Percentiles rank a stretch among this genome's conserved stretches.
Conservation (phyloP, 2,113 vertebrate species). For the zebrafish (Danio rerio) region DNA sequence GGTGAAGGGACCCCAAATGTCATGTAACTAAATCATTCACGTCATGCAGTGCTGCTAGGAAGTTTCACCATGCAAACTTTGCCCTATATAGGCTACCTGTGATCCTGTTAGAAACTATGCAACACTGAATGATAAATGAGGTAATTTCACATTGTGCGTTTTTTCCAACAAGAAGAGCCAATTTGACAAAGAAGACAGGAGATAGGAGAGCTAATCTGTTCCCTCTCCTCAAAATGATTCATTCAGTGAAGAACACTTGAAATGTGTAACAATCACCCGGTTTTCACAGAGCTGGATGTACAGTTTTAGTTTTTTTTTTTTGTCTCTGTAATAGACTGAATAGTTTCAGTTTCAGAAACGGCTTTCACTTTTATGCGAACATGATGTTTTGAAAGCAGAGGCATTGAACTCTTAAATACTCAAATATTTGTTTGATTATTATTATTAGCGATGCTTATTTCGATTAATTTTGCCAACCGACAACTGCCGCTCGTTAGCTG, state of each 20-base stretch:
- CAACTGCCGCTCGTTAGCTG: no score
- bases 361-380: not conserved
- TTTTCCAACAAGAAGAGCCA: conserved; percentile 44
- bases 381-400: no score
- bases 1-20: conserved; percentile 6
- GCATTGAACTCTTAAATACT: no score
- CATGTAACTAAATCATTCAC: conserved; percentile 5
- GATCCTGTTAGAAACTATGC: conserved; percentile 25
- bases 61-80: not conserved
- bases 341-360: not conserved
- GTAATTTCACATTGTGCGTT: conserved; percentile 26
- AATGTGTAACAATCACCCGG: conserved; percentile 38
- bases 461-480: no score
- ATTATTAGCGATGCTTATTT: no score
- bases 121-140: conserved; percentile 36
- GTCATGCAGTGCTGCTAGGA: not conserved
- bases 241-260: conserved; percentile 54
- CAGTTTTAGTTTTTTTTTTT: conserved; percentile 42
- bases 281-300: conserved; percentile 34
- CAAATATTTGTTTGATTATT: no score
- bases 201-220: conserved; percentile 46
- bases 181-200: conserved; percentile 33
- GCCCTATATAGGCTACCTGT: not conserved
- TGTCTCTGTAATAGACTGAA: no score
- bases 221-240: conserved; percentile 48